A percentile compares a stretch with the other conserved stretches of the same genome.
Conservation (phyloP, 1,140 invertebrate genomes). For the Drosophila kohkoa region DNA sequence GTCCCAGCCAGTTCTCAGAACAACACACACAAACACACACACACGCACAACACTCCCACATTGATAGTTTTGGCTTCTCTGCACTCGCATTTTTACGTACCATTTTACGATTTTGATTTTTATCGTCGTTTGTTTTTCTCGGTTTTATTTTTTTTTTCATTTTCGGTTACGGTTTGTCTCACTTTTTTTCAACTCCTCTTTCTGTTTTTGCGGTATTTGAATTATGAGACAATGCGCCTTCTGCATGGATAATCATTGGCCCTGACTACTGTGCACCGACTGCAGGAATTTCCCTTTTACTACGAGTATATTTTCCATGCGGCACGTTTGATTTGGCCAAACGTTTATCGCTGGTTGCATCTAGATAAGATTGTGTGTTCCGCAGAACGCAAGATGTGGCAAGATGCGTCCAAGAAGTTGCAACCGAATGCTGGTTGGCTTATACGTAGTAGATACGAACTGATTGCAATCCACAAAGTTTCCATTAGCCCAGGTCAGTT, state of each 20-base stretch:
- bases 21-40: constrained; percentile 22
- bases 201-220: constrained; percentile 68
- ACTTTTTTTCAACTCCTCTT: constrained; percentile 14
- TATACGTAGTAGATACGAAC: too few relatives aligned
- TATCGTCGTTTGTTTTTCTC: constrained; percentile 59
- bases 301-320: constrained; percentile 25
- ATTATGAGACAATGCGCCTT: constrained; percentile 66
- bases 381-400: constrained; percentile 34
- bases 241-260: constrained; percentile 65
- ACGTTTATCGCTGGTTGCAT: constrained; percentile 62
- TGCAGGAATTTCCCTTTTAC: constrained; percentile 14
- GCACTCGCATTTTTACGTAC: constrained; percentile 71
- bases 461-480: not conserved
- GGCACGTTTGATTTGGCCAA: constrained; percentile 69
- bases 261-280: constrained; percentile 63
- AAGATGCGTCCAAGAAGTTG: constrained; percentile 5
- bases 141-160: constrained; percentile 13
- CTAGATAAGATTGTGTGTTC: constrained; percentile 58
- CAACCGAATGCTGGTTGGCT: constrained; percentile 7
- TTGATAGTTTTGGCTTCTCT: constrained; percentile 25
- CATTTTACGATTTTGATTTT: constrained; percentile 79
- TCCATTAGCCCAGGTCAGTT: constrained; percentile 58
- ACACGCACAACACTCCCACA: constrained; percentile 4
- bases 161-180: not conserved
- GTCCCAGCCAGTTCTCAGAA: constrained; percentile 38